These are phyloP conservation scores for Coremacera marginata DNA, from an alignment of 2,888 invertebrate species.

Conservation along the genomic window DNA sequence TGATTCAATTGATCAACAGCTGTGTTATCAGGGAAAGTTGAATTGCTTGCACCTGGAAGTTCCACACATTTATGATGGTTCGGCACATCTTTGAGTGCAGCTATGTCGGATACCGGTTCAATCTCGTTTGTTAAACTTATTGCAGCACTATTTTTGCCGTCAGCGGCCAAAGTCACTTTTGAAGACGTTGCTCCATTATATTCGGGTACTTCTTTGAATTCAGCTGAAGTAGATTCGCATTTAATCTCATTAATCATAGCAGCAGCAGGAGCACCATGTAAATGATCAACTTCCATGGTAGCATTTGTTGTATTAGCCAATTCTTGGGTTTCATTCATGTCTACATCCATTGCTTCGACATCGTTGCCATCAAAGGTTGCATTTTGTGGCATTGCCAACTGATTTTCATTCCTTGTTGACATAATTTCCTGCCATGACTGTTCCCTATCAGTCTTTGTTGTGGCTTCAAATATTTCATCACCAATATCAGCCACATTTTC, in stretches of 20 bases:
- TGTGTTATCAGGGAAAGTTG: background rate
- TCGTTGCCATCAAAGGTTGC: constrained; percentile 36
- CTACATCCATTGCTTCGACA: constrained; percentile 62
- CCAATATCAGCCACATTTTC: constrained; percentile 40
- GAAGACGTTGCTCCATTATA: no score
- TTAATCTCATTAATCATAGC: background rate
- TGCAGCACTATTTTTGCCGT: no score
- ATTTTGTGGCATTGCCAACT: constrained; percentile 31
- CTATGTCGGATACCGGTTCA: no score
- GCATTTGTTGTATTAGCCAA: constrained; percentile 46
- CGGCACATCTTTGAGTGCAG: background rate
- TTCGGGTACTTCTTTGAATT: background rate
- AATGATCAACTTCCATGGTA: background rate
- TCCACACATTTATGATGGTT: background rate
- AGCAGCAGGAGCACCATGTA: background rate
- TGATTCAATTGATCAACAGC: background rate
- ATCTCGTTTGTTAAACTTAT: no score
- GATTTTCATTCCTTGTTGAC: constrained; percentile 34
- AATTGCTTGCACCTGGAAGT: background rate
- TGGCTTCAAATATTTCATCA: constrained; percentile 21
- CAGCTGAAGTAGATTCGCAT: background rate
- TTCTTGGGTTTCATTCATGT: constrained; percentile 56
- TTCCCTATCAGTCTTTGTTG: background rate
- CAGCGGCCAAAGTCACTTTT: no score
- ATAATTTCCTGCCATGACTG: constrained; percentile 1